A percentile compares a stretch with the other conserved stretches of the same genome.
These are phyloP conservation scores for Pteronura brasiliensis DNA, from an alignment of 2,113 vertebrate species.

Conservation along the genomic window DNA sequence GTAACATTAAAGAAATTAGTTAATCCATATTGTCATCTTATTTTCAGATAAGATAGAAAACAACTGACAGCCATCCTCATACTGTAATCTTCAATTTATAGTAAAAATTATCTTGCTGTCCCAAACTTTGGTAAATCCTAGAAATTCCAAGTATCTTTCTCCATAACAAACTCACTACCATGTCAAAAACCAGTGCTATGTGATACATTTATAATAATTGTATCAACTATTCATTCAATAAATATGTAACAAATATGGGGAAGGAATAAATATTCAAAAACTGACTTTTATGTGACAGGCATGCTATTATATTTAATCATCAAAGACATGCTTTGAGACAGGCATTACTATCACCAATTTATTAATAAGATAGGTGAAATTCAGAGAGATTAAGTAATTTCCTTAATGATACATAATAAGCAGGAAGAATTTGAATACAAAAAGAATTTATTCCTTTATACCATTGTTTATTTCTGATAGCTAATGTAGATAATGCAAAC, in stretches of 20 bases:
- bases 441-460: neutral
- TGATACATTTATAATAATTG: neutral
- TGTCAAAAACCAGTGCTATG: neutral
- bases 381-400: slow-evolving; percentile 2
- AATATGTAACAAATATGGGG: neutral
- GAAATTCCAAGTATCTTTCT: neutral
- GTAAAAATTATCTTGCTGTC: neutral
- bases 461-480: neutral
- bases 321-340: neutral
- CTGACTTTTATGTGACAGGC: neutral
- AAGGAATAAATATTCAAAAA: neutral
- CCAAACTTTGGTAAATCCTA: neutral
- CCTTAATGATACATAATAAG: neutral
- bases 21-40: neutral
- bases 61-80: neutral
- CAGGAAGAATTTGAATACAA: neutral
- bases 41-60: neutral
- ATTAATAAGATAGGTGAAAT: neutral
- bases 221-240: neutral
- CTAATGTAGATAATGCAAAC: neutral
- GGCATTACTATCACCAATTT: neutral
- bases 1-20: neutral
- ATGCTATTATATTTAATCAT: neutral
- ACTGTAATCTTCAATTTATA: neutral
- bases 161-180: neutral